Evolutionary conservation across 1,140 invertebrate genomes (phyloP).

Genomic region (Pissodes strobi): DNA sequence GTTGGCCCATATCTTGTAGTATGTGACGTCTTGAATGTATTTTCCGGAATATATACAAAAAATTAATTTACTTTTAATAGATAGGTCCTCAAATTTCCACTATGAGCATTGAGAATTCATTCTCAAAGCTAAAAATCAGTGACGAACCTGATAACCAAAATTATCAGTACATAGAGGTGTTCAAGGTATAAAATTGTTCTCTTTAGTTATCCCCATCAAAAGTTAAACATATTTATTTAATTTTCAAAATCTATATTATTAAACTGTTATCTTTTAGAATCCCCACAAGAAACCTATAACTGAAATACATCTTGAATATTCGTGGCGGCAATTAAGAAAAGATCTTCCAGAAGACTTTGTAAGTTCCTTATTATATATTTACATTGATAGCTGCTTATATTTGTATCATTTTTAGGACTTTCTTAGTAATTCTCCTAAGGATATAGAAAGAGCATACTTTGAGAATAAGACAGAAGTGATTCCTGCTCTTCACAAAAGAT

Average conservation of each 20-base stretch:
- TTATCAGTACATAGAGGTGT: slow-evolving; percentile 37
- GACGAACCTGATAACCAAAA: slow-evolving; percentile 14
- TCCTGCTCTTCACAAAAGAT: slow-evolving; percentile 45
- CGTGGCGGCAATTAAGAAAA: slow-evolving; percentile 36
- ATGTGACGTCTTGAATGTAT: too few species aligned
- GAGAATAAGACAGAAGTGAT: slow-evolving; percentile 40
- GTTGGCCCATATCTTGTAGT: too few species aligned
- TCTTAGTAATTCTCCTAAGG: slow-evolving; percentile 21
- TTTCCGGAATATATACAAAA: too few species aligned
- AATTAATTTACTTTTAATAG: too few species aligned
- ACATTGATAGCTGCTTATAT: slow-evolving; percentile 2
- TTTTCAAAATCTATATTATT: slow-evolving; percentile 4
- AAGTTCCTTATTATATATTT: too few species aligned
- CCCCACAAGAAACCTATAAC: slow-evolving; percentile 48
- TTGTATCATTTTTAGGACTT: slow-evolving; percentile 33
- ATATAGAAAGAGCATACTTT: slow-evolving; percentile 34
- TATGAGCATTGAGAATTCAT: slow-evolving; percentile 22
- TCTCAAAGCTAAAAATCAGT: slow-evolving; percentile 9
- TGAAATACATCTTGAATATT: slow-evolving; percentile 44
- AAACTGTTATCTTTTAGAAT: slow-evolving; percentile 41
- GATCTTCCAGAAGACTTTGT: slow-evolving; percentile 33
- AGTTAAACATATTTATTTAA: slow-evolving; percentile 7
- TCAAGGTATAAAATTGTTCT: slow-evolving; percentile 38
- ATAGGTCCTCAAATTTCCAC: not conserved
- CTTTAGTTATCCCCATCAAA: not conserved